A percentile compares a stretch with the other conserved stretches of the same genome.
Conservation (phyloP, 2,797 vertebrate genomes). For the Smutsia gigantea region DNA sequence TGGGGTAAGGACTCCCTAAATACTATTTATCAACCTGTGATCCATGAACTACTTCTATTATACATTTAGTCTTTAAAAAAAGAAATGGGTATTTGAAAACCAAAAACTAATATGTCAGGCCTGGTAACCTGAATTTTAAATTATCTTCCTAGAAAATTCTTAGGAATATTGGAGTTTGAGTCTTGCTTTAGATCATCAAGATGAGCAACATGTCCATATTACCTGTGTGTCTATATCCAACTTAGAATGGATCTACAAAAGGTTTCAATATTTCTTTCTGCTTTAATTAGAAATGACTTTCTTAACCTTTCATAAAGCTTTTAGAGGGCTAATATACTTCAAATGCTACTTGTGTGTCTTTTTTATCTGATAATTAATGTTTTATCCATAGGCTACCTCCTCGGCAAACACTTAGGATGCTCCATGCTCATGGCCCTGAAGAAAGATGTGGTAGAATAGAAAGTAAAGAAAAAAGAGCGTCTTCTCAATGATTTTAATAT, state of each 20-base stretch:
- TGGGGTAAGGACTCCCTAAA: neutral
- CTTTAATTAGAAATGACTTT: neutral
- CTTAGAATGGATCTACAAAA: neutral
- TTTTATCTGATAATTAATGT: neutral
- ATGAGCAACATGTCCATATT: neutral
- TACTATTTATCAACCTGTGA: neutral
- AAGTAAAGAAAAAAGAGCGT: neutral
- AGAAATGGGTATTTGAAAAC: neutral
- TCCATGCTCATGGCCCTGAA: neutral
- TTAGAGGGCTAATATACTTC: neutral
- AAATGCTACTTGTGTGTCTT: neutral
- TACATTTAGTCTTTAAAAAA: neutral
- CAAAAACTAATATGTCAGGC: neutral
- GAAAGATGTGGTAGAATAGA: neutral
- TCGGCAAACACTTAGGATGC: neutral
- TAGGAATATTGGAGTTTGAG: neutral
- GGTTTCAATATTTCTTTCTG: neutral
- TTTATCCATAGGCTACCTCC: neutral
- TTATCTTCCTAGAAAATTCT: neutral
- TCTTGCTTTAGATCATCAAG: neutral
- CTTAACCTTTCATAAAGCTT: neutral
- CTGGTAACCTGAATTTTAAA: neutral
- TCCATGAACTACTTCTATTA: neutral
- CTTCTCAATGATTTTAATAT: neutral
- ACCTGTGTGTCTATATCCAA: neutral